Base-by-base conservation (phyloP, 2,888 invertebrate genomes). In the Teleiodes luculella region DNA sequence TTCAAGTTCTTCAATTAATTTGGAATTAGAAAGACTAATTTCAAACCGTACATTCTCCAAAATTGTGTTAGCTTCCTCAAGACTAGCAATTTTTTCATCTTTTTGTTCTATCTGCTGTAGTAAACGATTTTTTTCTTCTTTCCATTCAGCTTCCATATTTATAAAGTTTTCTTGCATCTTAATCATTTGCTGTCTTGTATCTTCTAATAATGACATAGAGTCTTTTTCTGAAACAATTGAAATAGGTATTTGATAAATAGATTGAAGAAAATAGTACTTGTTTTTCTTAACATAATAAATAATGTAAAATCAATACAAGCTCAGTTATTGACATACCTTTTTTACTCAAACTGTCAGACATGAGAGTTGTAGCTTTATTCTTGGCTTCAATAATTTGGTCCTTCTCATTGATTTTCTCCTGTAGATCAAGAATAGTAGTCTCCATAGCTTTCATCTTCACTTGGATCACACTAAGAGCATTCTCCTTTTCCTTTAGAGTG, bases 341-440 rank as follows among this genome's bases (percentile, higher is more conserved):
- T 78, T 91, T 93, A 72, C 90, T 92, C 55, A 95, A 84, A 78
- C 92, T 94, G 64, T 94, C 95, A 5, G 94, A 93, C 91, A 95
- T 93, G 43, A 95, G 84, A 14, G 94, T 93, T 41, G 94, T 92
- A 28, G 96, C 95, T 83, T 93, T 93, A 66, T 95, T 95, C 75
- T 95, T 92, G 4, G 95, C 93, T 78, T 94, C 93, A 68, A 96
- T 94, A 50, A 96, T 94, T 69, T 94, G 94, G 80, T 96, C 95
- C 77, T 96, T 95, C 80, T 96, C 95, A 70, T 92, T 93, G 3
- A 96, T 87, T 79, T 93, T 93, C 75, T 96, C 97, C 80, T 96
- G 95, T 49, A 95, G 87, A 77, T 97, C 97, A 60, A 97, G 80
- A 47, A 97, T 92, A 57, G 91, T 92, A 7, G 93, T 92, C 80